Evolutionary conservation across 2,797 vertebrate genomes (phyloP), one percentile per base, ranked within the genome.

Genomic region (Lepus townsendii): DNA sequence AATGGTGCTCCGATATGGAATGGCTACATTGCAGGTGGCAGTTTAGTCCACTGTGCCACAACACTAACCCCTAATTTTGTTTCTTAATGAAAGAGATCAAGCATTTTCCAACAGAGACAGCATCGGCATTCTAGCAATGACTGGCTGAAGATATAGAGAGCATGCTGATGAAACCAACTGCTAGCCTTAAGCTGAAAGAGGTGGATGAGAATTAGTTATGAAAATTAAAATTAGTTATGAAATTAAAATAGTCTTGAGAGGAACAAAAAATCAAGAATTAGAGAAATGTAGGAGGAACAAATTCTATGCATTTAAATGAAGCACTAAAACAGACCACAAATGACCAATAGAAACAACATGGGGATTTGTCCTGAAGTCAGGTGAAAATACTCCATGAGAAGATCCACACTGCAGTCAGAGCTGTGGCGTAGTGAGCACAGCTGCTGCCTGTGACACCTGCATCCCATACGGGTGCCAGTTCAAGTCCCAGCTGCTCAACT

Each of bases 301-400:
- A 26, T 26, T 42, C 24, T 35, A 2, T 0, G 7, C 22, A 11
- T 11, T 2, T 4, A 24, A 24, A 77, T 26, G 2, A 71, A 27
- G 7, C 24, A 75, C 22, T 30, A 17, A 75, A 65, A 35, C 2
- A 32, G 66, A 13, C 8, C 2, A 4, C 63, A 32, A 47, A 17
- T 47, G 47, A 42, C 7, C 22, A 69, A n/a, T 12, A 52, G 6
- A 27, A 57, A 71, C 52, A 90, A 65, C 4, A 78, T 1, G 1
- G 1, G 3, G 5, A 0, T 8, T 54, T 5, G 54, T 20, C 10
- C 11, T 13, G 57, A 69, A 76, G 11, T 1, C 32, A 5, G 8
- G 32, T 5, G 30, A 26, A n/a, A 63, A 83, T 2, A 50, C 0
- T 9, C 26, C 52, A 27, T 54, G 35, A 72, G 62, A 50, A 42